phyloP scores from a whole-genome alignment of 2,888 invertebrate genomes.

The Drosophila robusta region DNA sequence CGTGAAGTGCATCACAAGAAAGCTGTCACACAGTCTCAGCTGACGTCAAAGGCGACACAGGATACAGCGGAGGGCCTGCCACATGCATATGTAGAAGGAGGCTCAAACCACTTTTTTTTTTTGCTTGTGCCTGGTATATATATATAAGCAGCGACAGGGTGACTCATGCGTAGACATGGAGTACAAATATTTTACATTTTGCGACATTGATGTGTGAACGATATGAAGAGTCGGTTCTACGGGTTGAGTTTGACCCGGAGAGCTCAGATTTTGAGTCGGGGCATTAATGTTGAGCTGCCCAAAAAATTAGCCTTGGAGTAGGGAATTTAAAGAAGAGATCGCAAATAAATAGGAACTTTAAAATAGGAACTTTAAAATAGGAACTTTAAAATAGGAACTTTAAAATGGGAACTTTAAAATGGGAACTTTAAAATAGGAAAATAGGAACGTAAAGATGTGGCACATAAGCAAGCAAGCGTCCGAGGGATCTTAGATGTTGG shows the following conservation, averaged over 20 bases:
- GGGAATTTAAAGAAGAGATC: too few species aligned
- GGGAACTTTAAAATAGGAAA: too few species aligned
- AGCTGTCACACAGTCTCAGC: constrained; percentile 70
- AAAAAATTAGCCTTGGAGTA: too few species aligned
- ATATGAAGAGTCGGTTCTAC: not conserved
- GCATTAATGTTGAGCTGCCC: not conserved
- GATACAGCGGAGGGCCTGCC: constrained; percentile 11
- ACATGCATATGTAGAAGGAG: constrained; percentile 47
- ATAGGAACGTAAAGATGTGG: too few species aligned
- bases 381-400: too few species aligned
- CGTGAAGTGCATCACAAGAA: constrained; percentile 78
- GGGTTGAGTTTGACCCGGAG: not conserved
- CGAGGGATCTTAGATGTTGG: not conserved
- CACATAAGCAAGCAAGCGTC: not conserved
- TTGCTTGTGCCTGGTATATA: not conserved
- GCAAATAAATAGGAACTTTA: too few species aligned
- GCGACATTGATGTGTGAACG: not conserved
- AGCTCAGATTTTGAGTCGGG: too few species aligned
- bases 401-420: too few species aligned
- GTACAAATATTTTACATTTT: not conserved
- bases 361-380: too few species aligned
- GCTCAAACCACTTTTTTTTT: constrained; percentile 30
- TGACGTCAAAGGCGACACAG: constrained; percentile 53
- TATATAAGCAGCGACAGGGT: constrained; percentile 22
- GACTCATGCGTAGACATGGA: constrained; percentile 12